phyloP scores from a whole-genome alignment of 2,888 invertebrate species.

The Campoplex capitator region DNA sequence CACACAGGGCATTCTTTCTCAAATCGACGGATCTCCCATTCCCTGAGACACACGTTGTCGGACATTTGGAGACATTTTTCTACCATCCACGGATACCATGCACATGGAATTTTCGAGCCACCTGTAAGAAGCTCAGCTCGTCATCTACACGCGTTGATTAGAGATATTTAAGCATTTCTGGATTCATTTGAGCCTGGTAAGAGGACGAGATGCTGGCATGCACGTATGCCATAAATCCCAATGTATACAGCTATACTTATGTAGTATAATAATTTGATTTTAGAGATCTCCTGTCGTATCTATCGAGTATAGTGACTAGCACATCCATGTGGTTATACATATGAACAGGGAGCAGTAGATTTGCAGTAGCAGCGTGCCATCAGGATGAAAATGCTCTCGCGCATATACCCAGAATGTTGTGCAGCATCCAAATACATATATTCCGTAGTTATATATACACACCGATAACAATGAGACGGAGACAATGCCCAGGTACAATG shows the following conservation, averaged over 20 bases:
- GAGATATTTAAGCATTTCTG: background rate
- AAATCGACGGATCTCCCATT: background rate
- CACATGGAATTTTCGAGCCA: background rate
- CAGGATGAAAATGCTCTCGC: constrained; percentile 41
- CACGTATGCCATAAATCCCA: background rate
- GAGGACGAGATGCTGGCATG: background rate
- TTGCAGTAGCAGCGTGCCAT: constrained; percentile 15
- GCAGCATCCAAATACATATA: constrained; percentile 41
- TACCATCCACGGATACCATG: background rate
- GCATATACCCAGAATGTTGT: constrained; percentile 35
- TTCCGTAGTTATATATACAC: constrained; percentile 34
- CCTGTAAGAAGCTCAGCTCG: background rate
- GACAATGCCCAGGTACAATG: constrained; percentile 84
- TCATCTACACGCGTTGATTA: too few relatives aligned
- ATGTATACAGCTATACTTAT: constrained; percentile 36
- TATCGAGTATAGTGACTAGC: constrained; percentile 69
- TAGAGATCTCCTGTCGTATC: constrained; percentile 74
- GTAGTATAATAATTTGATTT: constrained; percentile 73
- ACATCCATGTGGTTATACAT: constrained; percentile 43
- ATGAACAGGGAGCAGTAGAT: constrained; percentile 9
- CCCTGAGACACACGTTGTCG: background rate
- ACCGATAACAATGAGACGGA: constrained; percentile 83
- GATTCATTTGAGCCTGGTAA: background rate
- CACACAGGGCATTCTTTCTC: constrained; percentile 18
- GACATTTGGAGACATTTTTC: background rate